Evolutionary conservation across 2,797 vertebrate genomes (phyloP), one percentile per base, ranked within the genome.

Genomic region (Pyrocephalus nanus): DNA sequence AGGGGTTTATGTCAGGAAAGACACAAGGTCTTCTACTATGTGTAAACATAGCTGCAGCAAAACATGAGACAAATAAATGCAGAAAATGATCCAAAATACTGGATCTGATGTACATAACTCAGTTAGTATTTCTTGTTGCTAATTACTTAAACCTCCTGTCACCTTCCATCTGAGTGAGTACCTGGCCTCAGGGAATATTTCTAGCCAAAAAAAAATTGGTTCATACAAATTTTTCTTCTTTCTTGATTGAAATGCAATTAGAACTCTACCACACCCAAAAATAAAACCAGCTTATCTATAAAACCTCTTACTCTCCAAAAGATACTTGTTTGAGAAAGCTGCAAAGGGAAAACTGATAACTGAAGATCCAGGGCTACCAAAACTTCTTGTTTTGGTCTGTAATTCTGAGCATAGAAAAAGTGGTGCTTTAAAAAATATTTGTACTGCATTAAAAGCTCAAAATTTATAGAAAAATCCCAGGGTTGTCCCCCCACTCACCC

Each of bases 161-260:
- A 47, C 27, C 25, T 57, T 36, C 42, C 18, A 22, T 8, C 29
- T 26, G 12, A 65, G 40, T 2, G 0, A 48, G n/a, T 40, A 54
- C 17, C 22, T 1, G 0, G 2, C 47, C 50, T 45, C 6, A 1
- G 25, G 42, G 3, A 64, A 14, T n/a, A 53, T 64, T 54, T 69
- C 45, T 50, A 61, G 65, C 25, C 19, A 40, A 51, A 38, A 26
- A 9, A 8, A 36, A 17, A 18, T 12, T 30, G 29, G 53, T 74
- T 48, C 45, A 48, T 36, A 62, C 19, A 67, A 2, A 7, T 21
- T 47, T 36, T 77, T 45, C 38, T 78, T 62, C 38, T 69, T 40
- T 47, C 34, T 26, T 47, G n/a, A 21, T 45, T 38, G 42, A 66
- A 50, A 60, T 29, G 22, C 26, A 8, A 60, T 48, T 5, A 4